Percentiles rank a stretch among this genome's conserved stretches.
Evolutionary conservation across 2,888 invertebrate genomes (phyloP).

Genomic region (Eretmocerus hayati): DNA sequence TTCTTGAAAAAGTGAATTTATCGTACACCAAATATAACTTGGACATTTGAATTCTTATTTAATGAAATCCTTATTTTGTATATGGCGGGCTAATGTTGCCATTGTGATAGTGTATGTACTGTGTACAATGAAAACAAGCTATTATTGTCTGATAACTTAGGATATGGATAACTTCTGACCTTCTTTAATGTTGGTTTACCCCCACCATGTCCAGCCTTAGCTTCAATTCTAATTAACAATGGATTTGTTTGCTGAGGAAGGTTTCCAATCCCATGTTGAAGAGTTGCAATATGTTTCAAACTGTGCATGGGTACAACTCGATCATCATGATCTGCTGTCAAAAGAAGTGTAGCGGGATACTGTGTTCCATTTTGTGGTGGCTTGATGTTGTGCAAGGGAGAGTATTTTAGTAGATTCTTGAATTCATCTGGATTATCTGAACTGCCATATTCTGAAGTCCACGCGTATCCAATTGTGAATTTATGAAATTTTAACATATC

Average conservation of each 20-base stretch:
- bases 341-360: slow-evolving; percentile 85
- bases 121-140: too few species aligned
- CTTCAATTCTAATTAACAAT: slow-evolving; percentile 82
- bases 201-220: slow-evolving; percentile 93
- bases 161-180: slow-evolving; percentile 51
- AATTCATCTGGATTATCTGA: slow-evolving; percentile 84
- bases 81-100: too few species aligned
- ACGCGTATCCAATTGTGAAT: slow-evolving; percentile 95
- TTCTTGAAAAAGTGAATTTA: too few species aligned
- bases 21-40: too few species aligned
- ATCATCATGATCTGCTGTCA: slow-evolving; percentile 98
- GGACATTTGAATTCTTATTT: too few species aligned
- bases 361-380: slow-evolving; percentile 59
- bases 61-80: too few species aligned
- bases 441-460: slow-evolving; percentile 95
- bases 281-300: slow-evolving; percentile 84
- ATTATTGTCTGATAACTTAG: too few species aligned
- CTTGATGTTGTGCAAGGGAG: slow-evolving; percentile 86
- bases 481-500: slow-evolving; percentile 98
- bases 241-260: slow-evolving; percentile 70
- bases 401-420: slow-evolving; percentile 75
- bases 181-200: slow-evolving; percentile 94
- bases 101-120: too few species aligned
- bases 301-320: slow-evolving; percentile 97
- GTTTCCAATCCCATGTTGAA: slow-evolving; percentile 69